These are phyloP conservation scores for Danionella cerebrum DNA, from an alignment of 2,113 vertebrate genomes.

Conservation along the genomic window DNA sequence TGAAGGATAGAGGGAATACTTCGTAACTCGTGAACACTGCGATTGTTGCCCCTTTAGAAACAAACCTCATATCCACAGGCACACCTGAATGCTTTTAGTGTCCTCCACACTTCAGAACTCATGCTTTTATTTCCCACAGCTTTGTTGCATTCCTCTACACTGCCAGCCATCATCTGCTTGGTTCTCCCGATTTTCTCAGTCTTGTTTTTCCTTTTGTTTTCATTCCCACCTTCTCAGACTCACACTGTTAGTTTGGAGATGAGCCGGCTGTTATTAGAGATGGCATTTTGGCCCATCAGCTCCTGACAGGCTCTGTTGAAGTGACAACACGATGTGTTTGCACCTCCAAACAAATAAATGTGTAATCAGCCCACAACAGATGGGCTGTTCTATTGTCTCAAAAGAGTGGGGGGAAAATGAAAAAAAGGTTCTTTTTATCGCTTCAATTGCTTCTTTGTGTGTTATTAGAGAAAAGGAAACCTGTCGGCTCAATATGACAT, in stretches of 20 bases:
- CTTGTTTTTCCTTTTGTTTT: not conserved
- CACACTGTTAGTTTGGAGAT: constrained; percentile 15
- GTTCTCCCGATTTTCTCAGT: not conserved
- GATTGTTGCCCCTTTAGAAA: constrained; percentile 4
- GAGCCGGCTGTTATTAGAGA: constrained; percentile 28
- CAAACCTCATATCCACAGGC: constrained; percentile 1
- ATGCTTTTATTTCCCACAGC: not conserved
- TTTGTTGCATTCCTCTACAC: not conserved
- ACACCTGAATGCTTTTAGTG: not conserved
- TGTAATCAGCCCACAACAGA: constrained; percentile 27
- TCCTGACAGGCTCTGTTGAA: constrained; percentile 34
- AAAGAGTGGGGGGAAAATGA: not conserved
- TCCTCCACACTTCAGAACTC: not conserved
- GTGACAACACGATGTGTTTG: constrained; percentile 21
- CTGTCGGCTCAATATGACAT: not conserved
- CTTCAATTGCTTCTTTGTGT: not conserved
- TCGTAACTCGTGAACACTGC: constrained; percentile 33
- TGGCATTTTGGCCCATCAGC: constrained; percentile 28
- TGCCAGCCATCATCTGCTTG: not conserved
- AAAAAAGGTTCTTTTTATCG: not conserved
- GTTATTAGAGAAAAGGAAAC: not conserved
- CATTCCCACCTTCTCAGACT: not conserved
- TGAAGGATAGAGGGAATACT: constrained; percentile 45
- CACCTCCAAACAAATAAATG: constrained; percentile 30
- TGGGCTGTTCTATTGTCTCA: constrained; percentile 11